Evolutionary conservation across 2,888 invertebrate genomes (phyloP), one percentile per base, ranked within the genome.

Genomic region (Oligia fasciuncula): DNA sequence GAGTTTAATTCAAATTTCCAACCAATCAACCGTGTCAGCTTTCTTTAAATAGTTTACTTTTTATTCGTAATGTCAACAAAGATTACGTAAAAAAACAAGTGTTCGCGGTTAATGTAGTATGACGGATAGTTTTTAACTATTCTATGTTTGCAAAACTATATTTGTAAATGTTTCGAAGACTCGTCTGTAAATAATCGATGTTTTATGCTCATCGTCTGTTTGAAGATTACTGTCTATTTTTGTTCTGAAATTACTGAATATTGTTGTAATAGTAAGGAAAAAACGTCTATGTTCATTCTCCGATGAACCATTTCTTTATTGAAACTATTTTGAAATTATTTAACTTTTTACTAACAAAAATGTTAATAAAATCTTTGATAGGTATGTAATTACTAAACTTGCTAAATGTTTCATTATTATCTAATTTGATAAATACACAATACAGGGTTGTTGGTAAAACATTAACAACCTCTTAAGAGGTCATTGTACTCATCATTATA

Each of bases 111-210:
- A 51, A 77, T 71, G 57, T 74, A 17, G 49, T 75, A 62, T 73
- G 60, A 70, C 78, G 66, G 68, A 75, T 19, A 46, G 62, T 77
- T 73, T 71, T 49, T 71, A 49, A 29, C 17, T 23, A 71, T 73
- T 35, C n/a, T 70, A 63, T 63, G 49, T 77, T 83, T 83, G 60
- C 67, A 35, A 72, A 72, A 73, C 46, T 54, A 51, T 83, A 35
- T 60, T 70, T 63, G 69, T 85, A 51, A 72, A 73, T 73, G 57
- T 77, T 83, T 73, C 67, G 23, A 73, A 29, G 63, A 76, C 65
- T 76, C 17, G 13, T 76, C 84, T 76, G 70, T 84, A 60, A 67
- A 73, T 40, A 84, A 84, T 83, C 70, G 19, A 84, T 86, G 35
- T 69, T 73, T 46, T 54, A 70, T 69, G 83, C 51, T 77, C 54